These are phyloP conservation scores for Rousettus madagascariensis DNA, from an alignment of 2,797 vertebrate species.

Conservation along the genomic window DNA sequence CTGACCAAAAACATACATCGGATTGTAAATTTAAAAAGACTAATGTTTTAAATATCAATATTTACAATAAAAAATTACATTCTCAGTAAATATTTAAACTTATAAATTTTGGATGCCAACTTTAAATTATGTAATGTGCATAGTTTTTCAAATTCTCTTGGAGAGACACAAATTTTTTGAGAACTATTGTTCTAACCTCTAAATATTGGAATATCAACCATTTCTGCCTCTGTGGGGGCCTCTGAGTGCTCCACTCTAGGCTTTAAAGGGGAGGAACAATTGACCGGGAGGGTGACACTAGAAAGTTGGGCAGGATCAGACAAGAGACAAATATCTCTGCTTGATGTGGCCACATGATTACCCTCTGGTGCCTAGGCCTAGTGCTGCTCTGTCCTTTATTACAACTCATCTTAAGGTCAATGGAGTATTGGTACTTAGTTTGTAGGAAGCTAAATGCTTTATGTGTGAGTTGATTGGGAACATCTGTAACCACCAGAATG, in stretches of 20 bases:
- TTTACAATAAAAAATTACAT: not conserved
- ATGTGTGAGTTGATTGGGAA: not conserved
- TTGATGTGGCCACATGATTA: not conserved
- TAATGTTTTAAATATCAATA: not conserved
- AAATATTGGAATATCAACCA: not conserved
- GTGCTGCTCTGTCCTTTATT: not conserved
- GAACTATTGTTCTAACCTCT: not conserved
- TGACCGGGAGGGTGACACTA: not conserved
- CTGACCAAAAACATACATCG: not conserved
- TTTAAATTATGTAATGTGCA: not conserved
- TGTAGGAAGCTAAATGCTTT: not conserved
- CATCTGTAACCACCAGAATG: not conserved
- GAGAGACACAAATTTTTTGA: not conserved
- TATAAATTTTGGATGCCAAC: not conserved
- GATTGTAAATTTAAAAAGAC: not conserved
- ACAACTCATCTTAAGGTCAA: not conserved
- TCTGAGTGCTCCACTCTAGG: not conserved
- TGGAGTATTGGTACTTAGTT: not conserved
- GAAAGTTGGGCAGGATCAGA: not conserved
- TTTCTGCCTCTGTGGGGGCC: not conserved
- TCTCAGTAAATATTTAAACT: conserved; percentile 9
- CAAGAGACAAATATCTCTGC: not conserved
- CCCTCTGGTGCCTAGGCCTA: not conserved
- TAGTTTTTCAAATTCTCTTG: not conserved
- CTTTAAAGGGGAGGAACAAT: not conserved